Percentiles rank a stretch among this genome's conserved stretches.
Conservation (phyloP, 2,888 invertebrate genomes). For the Zhuqinia jingwanae region DNA sequence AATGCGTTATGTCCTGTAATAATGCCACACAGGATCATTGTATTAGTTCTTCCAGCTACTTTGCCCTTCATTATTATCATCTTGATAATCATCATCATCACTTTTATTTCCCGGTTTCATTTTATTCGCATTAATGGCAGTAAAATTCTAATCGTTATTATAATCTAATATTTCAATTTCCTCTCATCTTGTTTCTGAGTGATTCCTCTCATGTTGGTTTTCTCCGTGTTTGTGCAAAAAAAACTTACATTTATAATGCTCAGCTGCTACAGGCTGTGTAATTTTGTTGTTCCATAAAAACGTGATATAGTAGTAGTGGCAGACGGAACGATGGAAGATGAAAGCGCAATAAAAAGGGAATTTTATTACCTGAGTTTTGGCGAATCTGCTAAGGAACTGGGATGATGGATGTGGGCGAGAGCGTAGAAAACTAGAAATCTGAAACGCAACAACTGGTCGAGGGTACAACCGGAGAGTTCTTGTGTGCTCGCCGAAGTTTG, state of each 20-base stretch:
- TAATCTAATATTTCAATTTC: conserved; percentile 23
- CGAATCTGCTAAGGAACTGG: conserved; percentile 94
- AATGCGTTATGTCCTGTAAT: not conserved
- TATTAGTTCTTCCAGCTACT: no score
- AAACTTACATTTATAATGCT: not conserved
- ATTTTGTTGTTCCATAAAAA: no score
- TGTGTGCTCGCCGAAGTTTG: conserved; percentile 99
- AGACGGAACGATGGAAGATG: not conserved
- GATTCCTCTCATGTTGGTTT: not conserved
- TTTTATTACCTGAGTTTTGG: conserved; percentile 91
- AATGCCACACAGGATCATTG: no score
- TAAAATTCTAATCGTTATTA: not conserved
- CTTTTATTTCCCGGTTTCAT: not conserved
- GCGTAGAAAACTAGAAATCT: conserved; percentile 97
- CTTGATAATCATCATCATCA: not conserved
- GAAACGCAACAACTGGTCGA: conserved; percentile 98
- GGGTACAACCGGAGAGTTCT: conserved; percentile 97
- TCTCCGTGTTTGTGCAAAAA: not conserved
- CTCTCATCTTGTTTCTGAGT: not conserved
- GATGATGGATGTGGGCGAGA: conserved; percentile 93
- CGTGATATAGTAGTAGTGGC: no score
- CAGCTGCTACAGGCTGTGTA: no score
- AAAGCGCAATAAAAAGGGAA: not conserved
- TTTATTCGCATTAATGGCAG: not conserved
- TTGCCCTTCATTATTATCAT: not conserved